Conservation (phyloP, 2,888 invertebrate species). For the Muschampia staudingeri region DNA sequence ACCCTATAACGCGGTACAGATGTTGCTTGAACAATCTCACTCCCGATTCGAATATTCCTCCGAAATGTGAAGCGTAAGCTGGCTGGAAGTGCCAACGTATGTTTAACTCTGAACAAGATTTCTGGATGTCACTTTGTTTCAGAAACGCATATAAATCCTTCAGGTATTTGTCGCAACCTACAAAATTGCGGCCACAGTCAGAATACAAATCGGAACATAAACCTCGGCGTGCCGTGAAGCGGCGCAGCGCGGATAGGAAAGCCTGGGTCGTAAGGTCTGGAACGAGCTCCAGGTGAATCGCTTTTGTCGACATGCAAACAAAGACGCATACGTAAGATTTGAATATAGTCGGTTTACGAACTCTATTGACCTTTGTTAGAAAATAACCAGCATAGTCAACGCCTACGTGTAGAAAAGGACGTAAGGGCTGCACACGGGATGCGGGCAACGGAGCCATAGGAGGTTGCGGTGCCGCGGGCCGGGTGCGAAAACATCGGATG, state of each 20-base stretch:
- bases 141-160: not conserved
- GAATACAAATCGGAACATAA: not conserved
- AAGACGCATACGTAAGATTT: constrained; percentile 16
- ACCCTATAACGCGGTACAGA: not conserved
- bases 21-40: constrained; percentile 17
- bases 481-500: constrained; percentile 1
- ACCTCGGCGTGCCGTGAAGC: constrained; percentile 15
- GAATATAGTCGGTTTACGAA: not conserved
- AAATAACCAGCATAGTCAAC: not conserved
- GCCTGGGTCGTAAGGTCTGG: constrained; percentile 13
- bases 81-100: constrained; percentile 15
- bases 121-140: not conserved
- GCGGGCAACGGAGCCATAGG: constrained; percentile 9
- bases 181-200: constrained; percentile 6
- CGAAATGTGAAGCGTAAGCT: constrained; percentile 9
- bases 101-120: not conserved
- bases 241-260: constrained; percentile 13
- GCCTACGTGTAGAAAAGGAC: not conserved
- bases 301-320: constrained; percentile 24
- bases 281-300: constrained; percentile 29
- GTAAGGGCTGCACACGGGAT: not conserved
- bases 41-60: constrained; percentile 9
- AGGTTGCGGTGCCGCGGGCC: not conserved
- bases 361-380: not conserved
- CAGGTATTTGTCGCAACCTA: constrained; percentile 12